These are phyloP conservation scores for Batillaria attramentaria DNA, from an alignment of 1,140 invertebrate genomes.

Conservation along the genomic window DNA sequence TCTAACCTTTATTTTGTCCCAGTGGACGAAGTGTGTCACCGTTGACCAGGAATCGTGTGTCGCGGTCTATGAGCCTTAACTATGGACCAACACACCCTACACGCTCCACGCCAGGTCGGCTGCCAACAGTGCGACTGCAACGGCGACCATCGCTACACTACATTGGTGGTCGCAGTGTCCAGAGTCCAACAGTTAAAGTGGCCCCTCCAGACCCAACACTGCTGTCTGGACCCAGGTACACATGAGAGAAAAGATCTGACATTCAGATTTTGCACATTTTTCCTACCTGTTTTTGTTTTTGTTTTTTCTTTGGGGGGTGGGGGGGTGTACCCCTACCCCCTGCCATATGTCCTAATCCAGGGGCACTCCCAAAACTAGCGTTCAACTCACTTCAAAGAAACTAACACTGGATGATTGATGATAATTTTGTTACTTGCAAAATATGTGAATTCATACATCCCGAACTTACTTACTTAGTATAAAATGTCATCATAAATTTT, in stretches of 20 bases:
- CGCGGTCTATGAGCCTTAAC: conserved; percentile 21
- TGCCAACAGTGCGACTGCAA: conserved; percentile 39
- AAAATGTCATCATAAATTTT: too few relatives aligned
- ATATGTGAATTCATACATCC: too few relatives aligned
- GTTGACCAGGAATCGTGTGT: neutral
- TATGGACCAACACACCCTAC: conserved; percentile 38
- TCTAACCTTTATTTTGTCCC: neutral
- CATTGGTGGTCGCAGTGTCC: conserved; percentile 6
- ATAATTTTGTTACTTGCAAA: too few relatives aligned
- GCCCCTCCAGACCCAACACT: conserved; percentile 34
- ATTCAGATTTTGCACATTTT: too few relatives aligned
- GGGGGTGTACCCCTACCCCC: neutral
- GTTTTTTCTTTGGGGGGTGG: too few relatives aligned
- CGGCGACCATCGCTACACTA: conserved; percentile 29
- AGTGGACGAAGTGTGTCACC: neutral
- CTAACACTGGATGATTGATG: neutral
- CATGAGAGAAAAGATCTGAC: neutral
- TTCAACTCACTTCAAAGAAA: neutral
- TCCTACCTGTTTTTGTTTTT: too few relatives aligned
- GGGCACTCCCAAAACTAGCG: neutral
- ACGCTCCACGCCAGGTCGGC: conserved; percentile 26
- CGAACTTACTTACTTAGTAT: too few relatives aligned
- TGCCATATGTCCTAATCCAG: neutral
- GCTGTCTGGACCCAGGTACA: conserved; percentile 29
- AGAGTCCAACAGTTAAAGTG: conserved; percentile 42